Base-by-base conservation (phyloP, 2,888 invertebrate genomes). In the Lampropteryx suffumata region DNA sequence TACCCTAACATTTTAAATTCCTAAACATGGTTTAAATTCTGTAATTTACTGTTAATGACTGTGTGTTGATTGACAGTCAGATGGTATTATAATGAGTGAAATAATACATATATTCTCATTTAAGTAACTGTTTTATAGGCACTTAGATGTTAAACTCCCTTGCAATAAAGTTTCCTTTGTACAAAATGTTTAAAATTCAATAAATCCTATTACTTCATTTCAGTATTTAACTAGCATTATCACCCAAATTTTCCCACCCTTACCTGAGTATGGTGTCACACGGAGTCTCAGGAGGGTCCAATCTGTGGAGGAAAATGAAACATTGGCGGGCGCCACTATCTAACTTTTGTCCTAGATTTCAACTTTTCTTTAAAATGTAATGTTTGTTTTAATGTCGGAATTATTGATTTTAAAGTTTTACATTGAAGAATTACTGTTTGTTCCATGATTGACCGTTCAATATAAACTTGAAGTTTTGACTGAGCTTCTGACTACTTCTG, bases 251-350 rank as follows among this genome's bases (percentile, higher is more conserved):
- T 27, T 17, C 55, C 49, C 42, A 55, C 69, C 81, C 87, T 90
- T 90, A 90, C 90, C 89, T 85, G 83, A 65, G 14, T 55, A 50
- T 51, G 77, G 65, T 58, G 78, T 65, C 64, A 65, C 79, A 46
- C 73, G 79, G 59, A 66, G 65, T 71, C 80, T 71, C 82, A 71
- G 65, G 69, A 69, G 69, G 72, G 73, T 77, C 69, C 76, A 79
- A 89, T 85, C 90, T 90, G 90, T 79, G 90, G 84, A 90, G 83
- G 78, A 86, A 89, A 90, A 88, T 69, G 84, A 88, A 89, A 89
- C 69, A 73, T 89, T 90, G 90, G 90, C 90, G 88, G 90, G 73
- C 76, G 65, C 80, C 86, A 84, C 90, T 89, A 87, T 84, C 90
- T 85, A 82, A 79, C 80, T 71, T 74, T 75, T 36, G 35, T 35